These are phyloP conservation scores for Trachymyrmex cornetzi DNA, from an alignment of 1,140 invertebrate species.

Conservation along the genomic window DNA sequence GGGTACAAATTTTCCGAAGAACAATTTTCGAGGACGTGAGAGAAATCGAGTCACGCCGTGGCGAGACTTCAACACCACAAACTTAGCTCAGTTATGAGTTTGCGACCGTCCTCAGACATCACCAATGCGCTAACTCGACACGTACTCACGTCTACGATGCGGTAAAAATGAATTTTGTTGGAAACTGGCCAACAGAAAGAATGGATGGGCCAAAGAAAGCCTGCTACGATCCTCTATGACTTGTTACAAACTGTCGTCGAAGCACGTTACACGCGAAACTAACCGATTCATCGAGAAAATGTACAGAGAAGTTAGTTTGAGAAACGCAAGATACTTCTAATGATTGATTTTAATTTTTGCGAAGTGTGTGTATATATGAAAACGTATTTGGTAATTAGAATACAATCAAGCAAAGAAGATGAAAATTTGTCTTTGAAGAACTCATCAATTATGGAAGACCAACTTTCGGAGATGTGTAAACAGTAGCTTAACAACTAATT, in stretches of 20 bases:
- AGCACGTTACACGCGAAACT: not conserved
- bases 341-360: not conserved
- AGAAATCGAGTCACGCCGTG: constrained; percentile 42
- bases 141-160: constrained; percentile 6
- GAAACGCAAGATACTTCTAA: not conserved
- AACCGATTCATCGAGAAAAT: not conserved
- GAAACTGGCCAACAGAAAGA: constrained; percentile 18
- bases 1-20: constrained; percentile 50
- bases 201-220: constrained; percentile 15
- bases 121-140: constrained; percentile 45
- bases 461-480: constrained; percentile 29
- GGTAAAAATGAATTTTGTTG: constrained; percentile 58
- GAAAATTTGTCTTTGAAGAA: constrained; percentile 35
- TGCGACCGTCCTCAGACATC: constrained; percentile 44
- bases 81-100: constrained; percentile 60
- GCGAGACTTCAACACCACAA: constrained; percentile 34
- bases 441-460: constrained; percentile 18
- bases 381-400: constrained; percentile 8
- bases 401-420: not conserved
- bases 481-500: constrained; percentile 40
- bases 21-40: constrained; percentile 57
- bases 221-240: constrained; percentile 11
- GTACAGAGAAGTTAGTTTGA: not conserved
- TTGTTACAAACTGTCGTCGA: constrained; percentile 10
- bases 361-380: not conserved